These are phyloP conservation scores for Alligator sinensis DNA, from an alignment of 2,113 vertebrate species.

Conservation along the genomic window DNA sequence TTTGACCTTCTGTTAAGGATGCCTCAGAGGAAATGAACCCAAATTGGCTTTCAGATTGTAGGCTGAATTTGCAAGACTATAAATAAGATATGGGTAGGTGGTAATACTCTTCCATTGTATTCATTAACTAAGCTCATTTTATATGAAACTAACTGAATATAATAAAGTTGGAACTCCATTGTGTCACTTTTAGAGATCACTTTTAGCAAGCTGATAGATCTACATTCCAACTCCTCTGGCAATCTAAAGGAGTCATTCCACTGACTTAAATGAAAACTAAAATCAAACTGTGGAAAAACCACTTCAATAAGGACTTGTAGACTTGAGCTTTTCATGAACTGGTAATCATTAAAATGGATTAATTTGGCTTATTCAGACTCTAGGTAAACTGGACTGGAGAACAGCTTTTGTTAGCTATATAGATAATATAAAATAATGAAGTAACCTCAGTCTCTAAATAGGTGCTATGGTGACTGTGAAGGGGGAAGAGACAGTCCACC, in stretches of 20 bases:
- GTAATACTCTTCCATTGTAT: slow-evolving; percentile 33
- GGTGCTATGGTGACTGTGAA: background rate
- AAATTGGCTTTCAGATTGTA: slow-evolving; percentile 24
- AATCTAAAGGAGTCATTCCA: background rate
- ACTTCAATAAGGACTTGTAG: no score
- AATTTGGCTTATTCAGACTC: slow-evolving; percentile 46
- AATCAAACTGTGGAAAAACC: background rate
- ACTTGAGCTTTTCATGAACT: no score
- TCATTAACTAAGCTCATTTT: slow-evolving; percentile 44
- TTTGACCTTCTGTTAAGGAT: slow-evolving; percentile 16
- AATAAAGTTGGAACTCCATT: slow-evolving; percentile 9
- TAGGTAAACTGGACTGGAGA: slow-evolving; percentile 41
- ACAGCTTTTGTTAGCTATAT: slow-evolving; percentile 28
- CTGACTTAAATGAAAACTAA: background rate
- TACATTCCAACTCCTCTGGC: background rate
- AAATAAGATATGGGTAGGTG: background rate
- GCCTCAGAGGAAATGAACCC: slow-evolving; percentile 11
- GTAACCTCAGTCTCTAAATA: slow-evolving; percentile 38
- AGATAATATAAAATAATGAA: slow-evolving; percentile 44
- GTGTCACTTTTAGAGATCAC: background rate
- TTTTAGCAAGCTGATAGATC: slow-evolving; percentile 13
- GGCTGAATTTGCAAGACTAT: slow-evolving; percentile 39
- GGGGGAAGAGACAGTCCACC: background rate
- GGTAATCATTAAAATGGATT: slow-evolving; percentile 51
- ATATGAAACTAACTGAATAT: slow-evolving; percentile 51